Evolutionary conservation across 2,888 invertebrate genomes (phyloP).

Genomic region (Drosophila nr. medialis): DNA sequence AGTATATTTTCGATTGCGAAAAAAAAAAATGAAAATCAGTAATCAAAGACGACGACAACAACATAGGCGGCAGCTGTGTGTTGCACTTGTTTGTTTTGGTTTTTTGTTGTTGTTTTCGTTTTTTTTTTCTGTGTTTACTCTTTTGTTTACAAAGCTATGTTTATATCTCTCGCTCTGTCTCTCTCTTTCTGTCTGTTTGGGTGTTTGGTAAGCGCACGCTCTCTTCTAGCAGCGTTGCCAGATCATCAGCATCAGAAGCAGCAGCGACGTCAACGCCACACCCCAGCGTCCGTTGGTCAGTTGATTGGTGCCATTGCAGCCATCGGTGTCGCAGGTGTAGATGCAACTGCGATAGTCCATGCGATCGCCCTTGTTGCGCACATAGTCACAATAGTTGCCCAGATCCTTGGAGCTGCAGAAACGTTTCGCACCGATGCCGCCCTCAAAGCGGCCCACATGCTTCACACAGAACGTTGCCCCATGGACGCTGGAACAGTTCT

Average conservation of each 20-base stretch:
- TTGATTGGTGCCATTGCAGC: conserved; percentile 89
- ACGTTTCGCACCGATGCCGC: conserved; percentile 94
- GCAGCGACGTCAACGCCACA: conserved; percentile 36
- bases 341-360: conserved; percentile 94
- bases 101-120: not conserved
- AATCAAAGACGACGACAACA: conserved; percentile 32
- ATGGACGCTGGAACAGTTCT: conserved; percentile 91
- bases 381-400: conserved; percentile 96
- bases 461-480: conserved; percentile 96
- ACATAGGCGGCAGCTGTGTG: conserved; percentile 10
- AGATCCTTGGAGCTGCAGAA: conserved; percentile 94
- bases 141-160: conserved; percentile 67
- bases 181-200: not conserved
- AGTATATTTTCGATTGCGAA: conserved; percentile 3
- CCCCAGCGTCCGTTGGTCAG: conserved; percentile 39
- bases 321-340: conserved; percentile 92
- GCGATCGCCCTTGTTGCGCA: conserved; percentile 93
- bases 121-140: conserved; percentile 20
- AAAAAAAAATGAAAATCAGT: conserved; percentile 19
- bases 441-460: conserved; percentile 96
- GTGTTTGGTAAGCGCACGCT: not conserved
- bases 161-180: not conserved
- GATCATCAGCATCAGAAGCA: conserved; percentile 30
- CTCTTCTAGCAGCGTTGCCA: conserved; percentile 56
- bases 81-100: not conserved